Conservation (phyloP, 2,797 vertebrate species). For the Poecilia wingei region DNA sequence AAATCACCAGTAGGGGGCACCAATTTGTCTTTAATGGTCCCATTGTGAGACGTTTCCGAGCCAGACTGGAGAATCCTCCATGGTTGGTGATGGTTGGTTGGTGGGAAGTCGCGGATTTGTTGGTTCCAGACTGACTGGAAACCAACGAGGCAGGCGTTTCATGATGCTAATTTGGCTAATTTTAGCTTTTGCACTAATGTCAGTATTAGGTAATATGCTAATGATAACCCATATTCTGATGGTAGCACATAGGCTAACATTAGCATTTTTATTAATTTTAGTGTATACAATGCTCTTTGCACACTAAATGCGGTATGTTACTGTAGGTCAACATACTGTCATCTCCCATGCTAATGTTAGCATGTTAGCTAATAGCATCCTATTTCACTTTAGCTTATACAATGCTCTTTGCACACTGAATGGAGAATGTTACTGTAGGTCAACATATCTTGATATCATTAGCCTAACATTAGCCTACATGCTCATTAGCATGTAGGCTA, state of each 20-base stretch:
- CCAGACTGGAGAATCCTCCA: not conserved
- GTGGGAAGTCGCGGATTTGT: not conserved
- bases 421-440: not conserved
- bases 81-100: not conserved
- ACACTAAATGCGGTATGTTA: not conserved
- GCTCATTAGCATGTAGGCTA: not conserved
- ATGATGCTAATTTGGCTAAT: not conserved
- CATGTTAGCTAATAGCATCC: not conserved
- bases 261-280: not conserved
- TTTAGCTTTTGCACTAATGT: not conserved
- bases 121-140: not conserved
- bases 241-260: not conserved
- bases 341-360: not conserved
- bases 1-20: not conserved
- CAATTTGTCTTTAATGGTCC: not conserved
- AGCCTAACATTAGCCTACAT: too few species aligned
- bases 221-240: not conserved
- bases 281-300: not conserved
- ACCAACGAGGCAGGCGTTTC: not conserved
- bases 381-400: not conserved
- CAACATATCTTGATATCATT: too few species aligned
- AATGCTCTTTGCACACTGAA: not conserved
- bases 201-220: not conserved
- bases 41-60: not conserved
- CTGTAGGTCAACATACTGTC: too few species aligned